Conservation (phyloP, 2,888 invertebrate genomes). For the Orchesellides sinensis region DNA sequence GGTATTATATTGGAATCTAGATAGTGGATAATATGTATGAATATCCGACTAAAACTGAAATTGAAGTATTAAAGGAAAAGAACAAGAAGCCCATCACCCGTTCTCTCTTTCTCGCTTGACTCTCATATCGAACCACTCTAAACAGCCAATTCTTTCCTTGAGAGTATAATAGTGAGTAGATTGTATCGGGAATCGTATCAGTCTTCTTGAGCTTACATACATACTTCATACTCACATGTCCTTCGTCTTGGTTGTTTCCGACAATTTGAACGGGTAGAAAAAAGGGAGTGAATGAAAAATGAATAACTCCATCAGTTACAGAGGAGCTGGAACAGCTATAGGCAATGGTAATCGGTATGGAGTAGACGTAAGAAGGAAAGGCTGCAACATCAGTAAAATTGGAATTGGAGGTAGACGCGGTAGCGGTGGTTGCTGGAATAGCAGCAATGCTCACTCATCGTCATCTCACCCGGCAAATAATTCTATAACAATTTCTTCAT, state of each 20-base stretch:
- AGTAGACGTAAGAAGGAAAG: conserved; percentile 1
- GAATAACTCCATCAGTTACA: conserved; percentile 26
- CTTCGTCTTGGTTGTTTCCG: conserved; percentile 7
- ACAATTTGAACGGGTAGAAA: not conserved
- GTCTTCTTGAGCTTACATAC: not conserved
- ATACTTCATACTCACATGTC: not conserved
- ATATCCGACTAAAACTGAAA: not conserved
- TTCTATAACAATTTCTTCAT: conserved; percentile 1
- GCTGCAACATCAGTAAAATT: conserved; percentile 1
- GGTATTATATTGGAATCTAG: too few species aligned
- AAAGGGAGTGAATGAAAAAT: conserved; percentile 51
- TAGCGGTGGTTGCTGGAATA: not conserved
- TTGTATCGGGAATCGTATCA: not conserved
- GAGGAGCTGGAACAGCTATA: conserved; percentile 7
- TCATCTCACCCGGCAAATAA: not conserved
- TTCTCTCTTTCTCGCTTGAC: too few species aligned
- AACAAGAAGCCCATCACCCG: not conserved
- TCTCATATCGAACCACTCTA: too few species aligned
- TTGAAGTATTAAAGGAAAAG: not conserved
- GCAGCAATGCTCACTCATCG: not conserved
- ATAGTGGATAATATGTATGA: not conserved
- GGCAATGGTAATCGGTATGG: too few species aligned
- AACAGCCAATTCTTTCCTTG: too few species aligned
- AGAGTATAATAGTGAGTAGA: not conserved
- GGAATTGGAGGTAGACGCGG: conserved; percentile 5